A percentile compares a stretch with the other conserved stretches of the same genome.
These are phyloP conservation scores for Troilus luridus DNA, from an alignment of 2,888 invertebrate genomes.

Conservation along the genomic window DNA sequence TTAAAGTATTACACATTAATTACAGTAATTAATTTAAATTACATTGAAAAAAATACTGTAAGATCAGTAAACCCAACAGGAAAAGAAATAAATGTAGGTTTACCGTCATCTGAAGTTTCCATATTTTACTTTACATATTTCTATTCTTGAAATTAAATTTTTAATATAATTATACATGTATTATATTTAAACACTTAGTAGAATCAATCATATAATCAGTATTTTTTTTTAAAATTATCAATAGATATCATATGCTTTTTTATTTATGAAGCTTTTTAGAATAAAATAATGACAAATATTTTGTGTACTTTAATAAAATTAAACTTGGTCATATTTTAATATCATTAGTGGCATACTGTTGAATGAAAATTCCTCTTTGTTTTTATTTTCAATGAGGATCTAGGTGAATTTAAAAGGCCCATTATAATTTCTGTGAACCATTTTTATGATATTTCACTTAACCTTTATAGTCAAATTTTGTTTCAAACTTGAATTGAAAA, in stretches of 20 bases:
- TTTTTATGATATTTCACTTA: not conserved
- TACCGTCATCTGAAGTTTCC: not conserved
- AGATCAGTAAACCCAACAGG: too few relatives aligned
- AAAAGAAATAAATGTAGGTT: too few relatives aligned
- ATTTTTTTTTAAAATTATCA: not conserved
- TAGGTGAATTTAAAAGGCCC: not conserved
- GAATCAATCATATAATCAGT: not conserved
- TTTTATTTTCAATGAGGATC: not conserved
- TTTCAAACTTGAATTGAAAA: not conserved
- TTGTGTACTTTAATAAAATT: not conserved
- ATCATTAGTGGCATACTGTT: not conserved
- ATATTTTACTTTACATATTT: not conserved
- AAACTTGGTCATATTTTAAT: not conserved
- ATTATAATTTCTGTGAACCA: not conserved
- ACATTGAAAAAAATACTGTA: too few relatives aligned
- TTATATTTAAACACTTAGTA: too few relatives aligned
- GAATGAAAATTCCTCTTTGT: not conserved
- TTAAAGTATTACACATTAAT: too few relatives aligned
- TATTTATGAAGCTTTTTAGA: not conserved
- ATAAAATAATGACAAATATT: conserved; percentile 14
- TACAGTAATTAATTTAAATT: too few relatives aligned
- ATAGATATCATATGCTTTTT: not conserved
- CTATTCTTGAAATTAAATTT: not conserved
- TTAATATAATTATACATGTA: not conserved
- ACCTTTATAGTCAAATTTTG: not conserved